phyloP scores from a whole-genome alignment of 2,797 vertebrate species.

The Crocidura indochinensis region DNA sequence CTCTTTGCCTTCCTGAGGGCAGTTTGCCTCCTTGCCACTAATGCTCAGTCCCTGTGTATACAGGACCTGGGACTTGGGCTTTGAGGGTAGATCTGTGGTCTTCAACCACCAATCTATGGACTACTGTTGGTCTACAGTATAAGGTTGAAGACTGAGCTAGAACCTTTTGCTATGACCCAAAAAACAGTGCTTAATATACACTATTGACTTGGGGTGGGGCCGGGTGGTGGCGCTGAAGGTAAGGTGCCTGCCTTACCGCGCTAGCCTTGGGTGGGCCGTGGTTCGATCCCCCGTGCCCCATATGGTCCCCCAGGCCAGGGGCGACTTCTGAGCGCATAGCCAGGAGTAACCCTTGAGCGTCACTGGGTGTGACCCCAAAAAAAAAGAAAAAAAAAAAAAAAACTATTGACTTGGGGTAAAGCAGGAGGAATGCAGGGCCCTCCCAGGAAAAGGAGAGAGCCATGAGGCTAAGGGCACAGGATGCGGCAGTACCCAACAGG shows the following conservation, averaged over 20 bases:
- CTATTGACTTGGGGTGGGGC: not conserved
- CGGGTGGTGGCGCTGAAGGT: too few species aligned
- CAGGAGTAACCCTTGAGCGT: too few species aligned
- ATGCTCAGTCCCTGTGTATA: not conserved
- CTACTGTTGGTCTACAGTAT: too few species aligned
- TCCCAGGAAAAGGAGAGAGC: not conserved
- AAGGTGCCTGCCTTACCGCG: too few species aligned
- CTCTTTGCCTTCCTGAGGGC: not conserved
- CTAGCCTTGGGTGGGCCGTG: too few species aligned
- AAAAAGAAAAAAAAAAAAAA: too few species aligned
- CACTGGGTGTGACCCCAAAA: too few species aligned
- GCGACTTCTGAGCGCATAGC: too few species aligned
- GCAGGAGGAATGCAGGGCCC: not conserved
- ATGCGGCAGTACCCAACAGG: conserved; percentile 93
- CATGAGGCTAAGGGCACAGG: not conserved
- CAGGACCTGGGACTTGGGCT: not conserved
- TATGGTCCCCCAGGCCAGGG: too few species aligned
- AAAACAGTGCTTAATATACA: conserved; percentile 37
- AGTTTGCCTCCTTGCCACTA: not conserved
- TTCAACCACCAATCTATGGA: too few species aligned
- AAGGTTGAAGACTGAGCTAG: too few species aligned
- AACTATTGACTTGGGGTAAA: not conserved
- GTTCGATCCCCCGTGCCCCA: too few species aligned
- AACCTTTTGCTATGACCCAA: conserved; percentile 4
- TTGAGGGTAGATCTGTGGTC: not conserved